phyloP scores from a whole-genome alignment of 2,888 invertebrate genomes.

The Drosophila vallismaia region DNA sequence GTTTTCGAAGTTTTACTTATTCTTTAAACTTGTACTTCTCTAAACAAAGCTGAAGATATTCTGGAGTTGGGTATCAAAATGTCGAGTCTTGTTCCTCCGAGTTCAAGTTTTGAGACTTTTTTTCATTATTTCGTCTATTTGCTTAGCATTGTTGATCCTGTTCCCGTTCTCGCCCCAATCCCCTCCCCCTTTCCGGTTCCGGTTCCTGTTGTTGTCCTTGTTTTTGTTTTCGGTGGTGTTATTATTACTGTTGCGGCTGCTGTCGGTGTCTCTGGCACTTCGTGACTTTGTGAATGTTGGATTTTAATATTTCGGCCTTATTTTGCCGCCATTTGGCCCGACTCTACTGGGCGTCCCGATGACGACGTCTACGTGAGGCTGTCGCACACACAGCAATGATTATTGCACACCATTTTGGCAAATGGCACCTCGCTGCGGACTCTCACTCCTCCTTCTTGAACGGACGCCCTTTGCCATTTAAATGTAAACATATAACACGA shows the following conservation, averaged over 20 bases:
- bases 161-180: constrained; percentile 12
- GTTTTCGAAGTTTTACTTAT: too few species aligned
- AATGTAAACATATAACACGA: constrained; percentile 51
- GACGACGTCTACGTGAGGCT: constrained; percentile 65
- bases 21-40: background rate
- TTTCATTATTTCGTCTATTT: constrained; percentile 55
- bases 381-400: constrained; percentile 69
- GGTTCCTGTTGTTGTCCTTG: constrained; percentile 32
- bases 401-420: constrained; percentile 69
- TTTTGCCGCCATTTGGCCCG: constrained; percentile 17
- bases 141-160: constrained; percentile 46
- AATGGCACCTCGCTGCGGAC: constrained; percentile 50
- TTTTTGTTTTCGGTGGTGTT: constrained; percentile 19
- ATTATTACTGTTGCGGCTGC: constrained; percentile 35
- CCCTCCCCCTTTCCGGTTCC: constrained; percentile 4
- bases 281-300: constrained; percentile 71
- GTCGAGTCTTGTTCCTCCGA: background rate
- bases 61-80: background rate
- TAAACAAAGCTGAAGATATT: background rate
- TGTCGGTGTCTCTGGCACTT: constrained; percentile 45
- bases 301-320: constrained; percentile 73
- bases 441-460: background rate
- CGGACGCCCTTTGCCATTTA: constrained; percentile 26
- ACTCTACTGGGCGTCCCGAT: constrained; percentile 59
- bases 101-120: constrained; percentile 18